Base-by-base conservation (phyloP, 2,113 vertebrate genomes). In the Spermophilus dauricus region DNA sequence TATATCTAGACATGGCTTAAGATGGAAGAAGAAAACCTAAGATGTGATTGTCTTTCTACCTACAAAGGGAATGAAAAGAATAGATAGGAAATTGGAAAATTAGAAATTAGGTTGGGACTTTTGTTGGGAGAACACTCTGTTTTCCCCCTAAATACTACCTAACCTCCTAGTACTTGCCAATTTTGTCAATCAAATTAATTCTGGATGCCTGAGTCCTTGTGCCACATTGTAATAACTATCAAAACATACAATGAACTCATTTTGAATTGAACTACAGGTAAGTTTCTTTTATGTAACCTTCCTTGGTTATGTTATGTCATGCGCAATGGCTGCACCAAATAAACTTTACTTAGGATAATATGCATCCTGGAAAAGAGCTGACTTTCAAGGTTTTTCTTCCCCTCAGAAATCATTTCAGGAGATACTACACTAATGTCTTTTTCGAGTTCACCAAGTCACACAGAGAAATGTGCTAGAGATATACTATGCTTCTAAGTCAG, bases 381-480 rank as follows among this genome's bases (percentile, higher is more conserved):
- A 73, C 28, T 96, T 96, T 73, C 39, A 86, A n/a, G 42, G 14
- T 45, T 53, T 56, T 30, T 80, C 17, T 20, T 1, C 0, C 1
- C 4, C 2, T 4, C 11, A 37, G 18, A 82, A 82, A 91, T 65
- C 10, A 34, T 91, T 94, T 85, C 12, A 89, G 17, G 28, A 89
- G 51, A 39, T 39, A 80, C 70, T 61, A 69, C 92, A 65, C 58
- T 86, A 86, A 20, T 86, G 1, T 39, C 28, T 90, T 82, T 92
- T 37, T 83, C 34, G 70, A 92, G 34, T 91, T 94, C 17, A 82
- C 20, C 45, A 76, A 91, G 48, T 91, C 30, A n/a, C 34, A 53
- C 13, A 83, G 69, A 94, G 28, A 89, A 93, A 69, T 82, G 28
- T 88, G 89, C 73, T 72, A 72, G 75, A 83, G 75, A 86, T 77